phyloP scores from a whole-genome alignment of 1,140 invertebrate genomes.

The Cecropterus lyciades region DNA sequence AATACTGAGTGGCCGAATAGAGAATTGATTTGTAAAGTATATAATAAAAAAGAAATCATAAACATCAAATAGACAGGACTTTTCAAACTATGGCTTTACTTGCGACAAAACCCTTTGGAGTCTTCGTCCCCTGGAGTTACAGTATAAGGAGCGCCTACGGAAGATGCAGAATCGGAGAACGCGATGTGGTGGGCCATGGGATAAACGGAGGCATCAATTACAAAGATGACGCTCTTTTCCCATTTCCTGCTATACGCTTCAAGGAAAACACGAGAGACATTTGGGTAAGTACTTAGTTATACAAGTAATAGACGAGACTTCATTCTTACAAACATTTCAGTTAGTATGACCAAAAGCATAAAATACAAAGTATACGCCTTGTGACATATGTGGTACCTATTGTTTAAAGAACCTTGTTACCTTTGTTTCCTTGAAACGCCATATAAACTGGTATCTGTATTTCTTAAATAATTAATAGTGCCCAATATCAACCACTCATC shows the following conservation, averaged over 20 bases:
- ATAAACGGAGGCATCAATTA: constrained; percentile 92
- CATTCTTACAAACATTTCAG: too few relatives aligned
- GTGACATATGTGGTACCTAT: too few relatives aligned
- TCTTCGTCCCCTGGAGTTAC: constrained; percentile 25
- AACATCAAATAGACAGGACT: constrained; percentile 11
- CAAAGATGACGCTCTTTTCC: constrained; percentile 90
- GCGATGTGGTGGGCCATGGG: constrained; percentile 97
- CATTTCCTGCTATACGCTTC: constrained; percentile 95
- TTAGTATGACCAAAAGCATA: too few relatives aligned
- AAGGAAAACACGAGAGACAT: constrained; percentile 87
- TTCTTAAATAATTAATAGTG: too few relatives aligned
- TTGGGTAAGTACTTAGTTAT: constrained; percentile 63
- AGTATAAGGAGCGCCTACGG: constrained; percentile 48
- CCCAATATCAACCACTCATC: too few relatives aligned
- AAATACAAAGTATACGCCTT: neutral
- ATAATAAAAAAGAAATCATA: neutral
- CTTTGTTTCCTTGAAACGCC: too few relatives aligned
- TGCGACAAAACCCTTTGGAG: constrained; percentile 30
- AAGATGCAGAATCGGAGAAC: constrained; percentile 87
- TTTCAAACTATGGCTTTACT: constrained; percentile 16
- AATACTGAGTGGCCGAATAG: too few relatives aligned
- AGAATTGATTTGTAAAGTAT: too few relatives aligned
- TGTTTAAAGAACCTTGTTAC: too few relatives aligned
- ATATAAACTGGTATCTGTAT: too few relatives aligned
- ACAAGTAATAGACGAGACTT: too few relatives aligned